Percentiles rank a stretch among this genome's conserved stretches.
These are phyloP conservation scores for Montipora efflorescens DNA, from an alignment of 64 coral and sea anemone species.

Conservation along the genomic window DNA sequence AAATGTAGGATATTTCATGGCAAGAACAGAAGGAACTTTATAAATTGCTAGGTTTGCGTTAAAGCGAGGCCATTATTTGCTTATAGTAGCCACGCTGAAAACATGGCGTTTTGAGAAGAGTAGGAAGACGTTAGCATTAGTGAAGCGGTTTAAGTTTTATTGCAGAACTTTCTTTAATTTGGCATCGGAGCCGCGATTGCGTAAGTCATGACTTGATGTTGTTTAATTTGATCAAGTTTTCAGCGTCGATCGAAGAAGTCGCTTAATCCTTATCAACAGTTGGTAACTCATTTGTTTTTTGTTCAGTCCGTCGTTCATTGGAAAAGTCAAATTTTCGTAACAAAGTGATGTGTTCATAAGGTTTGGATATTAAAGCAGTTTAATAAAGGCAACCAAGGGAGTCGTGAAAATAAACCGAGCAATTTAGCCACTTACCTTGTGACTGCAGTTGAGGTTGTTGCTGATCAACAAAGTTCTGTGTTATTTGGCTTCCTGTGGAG, in stretches of 20 bases:
- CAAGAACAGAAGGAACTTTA: background rate
- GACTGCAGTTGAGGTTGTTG: background rate
- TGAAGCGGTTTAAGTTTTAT: background rate
- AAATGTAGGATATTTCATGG: background rate
- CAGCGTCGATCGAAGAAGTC: slow-evolving; percentile 51
- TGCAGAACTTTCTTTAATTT: background rate
- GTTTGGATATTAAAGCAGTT: background rate
- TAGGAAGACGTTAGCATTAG: background rate
- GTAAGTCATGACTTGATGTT: slow-evolving; percentile 50
- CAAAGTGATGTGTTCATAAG: background rate
- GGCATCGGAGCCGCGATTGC: slow-evolving; percentile 9
- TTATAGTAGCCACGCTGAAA: too few species aligned
- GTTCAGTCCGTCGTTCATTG: slow-evolving; percentile 8
- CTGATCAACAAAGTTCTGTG: background rate
- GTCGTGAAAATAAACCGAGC: background rate
- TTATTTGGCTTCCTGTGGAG: slow-evolving; percentile 31
- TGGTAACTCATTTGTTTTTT: background rate
- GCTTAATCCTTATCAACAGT: slow-evolving; percentile 60
- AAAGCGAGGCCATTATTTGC: too few species aligned
- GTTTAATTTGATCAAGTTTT: slow-evolving; percentile 11
- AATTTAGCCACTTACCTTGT: slow-evolving; percentile 5
- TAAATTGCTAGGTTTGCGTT: too few species aligned
- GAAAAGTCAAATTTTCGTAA: background rate
- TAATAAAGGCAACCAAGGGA: background rate
- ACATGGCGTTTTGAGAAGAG: background rate